Percentiles rank a stretch among this genome's conserved stretches.
Evolutionary conservation across 1,140 invertebrate genomes (phyloP).

Genomic region (Bombus pascuorum): DNA sequence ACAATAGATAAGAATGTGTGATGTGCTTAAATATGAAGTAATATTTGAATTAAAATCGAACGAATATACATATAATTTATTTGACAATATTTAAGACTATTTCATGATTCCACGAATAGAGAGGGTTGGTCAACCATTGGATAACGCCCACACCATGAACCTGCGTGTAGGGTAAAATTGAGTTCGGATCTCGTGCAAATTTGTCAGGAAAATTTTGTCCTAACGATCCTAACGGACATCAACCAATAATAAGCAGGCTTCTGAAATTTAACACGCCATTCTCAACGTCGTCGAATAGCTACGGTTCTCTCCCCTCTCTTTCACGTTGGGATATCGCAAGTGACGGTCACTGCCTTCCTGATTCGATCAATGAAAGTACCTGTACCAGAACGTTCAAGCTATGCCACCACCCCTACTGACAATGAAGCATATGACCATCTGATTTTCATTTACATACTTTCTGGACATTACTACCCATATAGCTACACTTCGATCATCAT

Average conservation of each 20-base stretch:
- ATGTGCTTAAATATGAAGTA: not conserved
- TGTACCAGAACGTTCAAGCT: constrained; percentile 54
- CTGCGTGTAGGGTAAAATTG: constrained; percentile 9
- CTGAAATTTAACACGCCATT: constrained; percentile 66
- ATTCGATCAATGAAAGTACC: constrained; percentile 74
- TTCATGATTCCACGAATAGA: not conserved
- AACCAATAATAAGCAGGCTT: constrained; percentile 67
- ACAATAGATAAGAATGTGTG: too few relatives aligned
- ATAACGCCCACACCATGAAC: constrained; percentile 55
- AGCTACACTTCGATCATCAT: not conserved
- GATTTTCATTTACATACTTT: not conserved
- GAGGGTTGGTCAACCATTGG: constrained; percentile 31
- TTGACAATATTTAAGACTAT: not conserved
- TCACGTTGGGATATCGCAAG: constrained; percentile 52
- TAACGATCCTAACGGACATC: constrained; percentile 51
- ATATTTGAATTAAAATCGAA: not conserved
- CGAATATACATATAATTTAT: not conserved
- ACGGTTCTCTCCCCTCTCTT: constrained; percentile 61
- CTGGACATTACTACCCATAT: not conserved
- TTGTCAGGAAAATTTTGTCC: constrained; percentile 47
- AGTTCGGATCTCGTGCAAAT: constrained; percentile 32
- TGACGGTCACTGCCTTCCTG: constrained; percentile 61
- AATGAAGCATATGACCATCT: constrained; percentile 10
- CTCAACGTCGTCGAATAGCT: constrained; percentile 69
- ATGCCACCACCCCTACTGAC: constrained; percentile 48